Conservation (phyloP, 2,797 vertebrate species). For the Tadarida brasiliensis region DNA sequence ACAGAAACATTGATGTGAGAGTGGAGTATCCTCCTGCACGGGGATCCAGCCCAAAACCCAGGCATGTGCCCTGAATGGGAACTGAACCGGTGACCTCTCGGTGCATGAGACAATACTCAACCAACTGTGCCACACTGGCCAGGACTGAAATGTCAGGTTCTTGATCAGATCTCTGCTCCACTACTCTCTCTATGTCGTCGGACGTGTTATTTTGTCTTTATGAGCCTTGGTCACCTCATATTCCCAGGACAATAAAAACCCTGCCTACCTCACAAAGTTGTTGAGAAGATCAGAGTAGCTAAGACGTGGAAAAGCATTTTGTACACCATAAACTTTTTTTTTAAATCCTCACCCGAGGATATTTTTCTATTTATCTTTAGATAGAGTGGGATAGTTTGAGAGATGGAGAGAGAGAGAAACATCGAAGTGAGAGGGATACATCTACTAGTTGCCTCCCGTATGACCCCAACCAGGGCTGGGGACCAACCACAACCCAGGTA, state of each 20-base stretch:
- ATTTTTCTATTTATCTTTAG: too few relatives aligned
- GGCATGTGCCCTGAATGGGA: not conserved
- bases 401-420: too few relatives aligned
- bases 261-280: not conserved
- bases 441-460: too few relatives aligned
- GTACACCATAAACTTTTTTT: not conserved
- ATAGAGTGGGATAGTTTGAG: too few relatives aligned
- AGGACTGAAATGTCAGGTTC: not conserved
- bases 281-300: not conserved
- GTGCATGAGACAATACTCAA: not conserved
- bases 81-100: not conserved
- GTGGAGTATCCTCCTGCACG: not conserved
- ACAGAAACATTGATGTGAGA: not conserved
- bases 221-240: not conserved
- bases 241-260: conserved; percentile 27
- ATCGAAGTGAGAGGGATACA: too few relatives aligned
- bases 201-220: not conserved
- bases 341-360: too few relatives aligned
- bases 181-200: too few relatives aligned
- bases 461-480: too few relatives aligned
- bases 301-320: conserved; percentile 25
- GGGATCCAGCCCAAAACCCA: not conserved
- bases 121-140: not conserved
- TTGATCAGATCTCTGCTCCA: not conserved
- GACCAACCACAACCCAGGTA: too few relatives aligned